Evolutionary conservation across 2,888 invertebrate genomes (phyloP), one percentile per base, ranked within the genome.

Genomic region (Cosmia pyralina): DNA sequence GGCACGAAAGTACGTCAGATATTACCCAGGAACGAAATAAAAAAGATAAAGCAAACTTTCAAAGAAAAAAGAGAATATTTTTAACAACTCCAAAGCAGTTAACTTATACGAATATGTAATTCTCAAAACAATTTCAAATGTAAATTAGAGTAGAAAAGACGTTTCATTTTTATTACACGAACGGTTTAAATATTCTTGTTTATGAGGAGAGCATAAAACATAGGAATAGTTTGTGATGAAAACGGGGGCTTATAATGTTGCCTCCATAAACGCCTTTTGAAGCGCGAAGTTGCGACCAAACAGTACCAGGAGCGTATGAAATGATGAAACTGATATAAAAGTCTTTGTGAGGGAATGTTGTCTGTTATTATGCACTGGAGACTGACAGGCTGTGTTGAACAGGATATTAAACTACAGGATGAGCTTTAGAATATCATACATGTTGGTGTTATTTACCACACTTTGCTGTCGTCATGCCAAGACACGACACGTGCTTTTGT

Each of bases 261-360:
- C 72, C 50, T 64, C n/a, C 70, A 71, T 83, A 77, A 75, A 78
- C 60, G 71, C 73, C 73, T 85, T 83, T 81, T 70, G 59, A 74
- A 68, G 71, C 64, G 72, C 60, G 50, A 78, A 85, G 78, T 77
- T 77, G 71, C 38, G 65, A 55, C 75, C 63, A 67, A 79, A 75
- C 72, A 75, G 66, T 62, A 68, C 57, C 41, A 72, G 28, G 70
- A 60, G 19, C 15, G 82, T 55, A 63, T 72, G 71, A 73, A 74
- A 70, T 85, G 81, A 83, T 80, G 75, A 60, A 62, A 73, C 81
- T 80, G 75, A 83, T 85, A 85, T 76, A 70, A 85, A 75, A 81
- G 69, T 73, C 84, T 84, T 76, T 85, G 81, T 83, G 75, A 22
- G 46, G 8, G 55, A 34, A 63, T 69, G 38, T 63, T 63, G 63